Evolutionary conservation across 1,140 invertebrate species (phyloP), one percentile per base, ranked within the genome.

Genomic region (Antheraea mylitta): DNA sequence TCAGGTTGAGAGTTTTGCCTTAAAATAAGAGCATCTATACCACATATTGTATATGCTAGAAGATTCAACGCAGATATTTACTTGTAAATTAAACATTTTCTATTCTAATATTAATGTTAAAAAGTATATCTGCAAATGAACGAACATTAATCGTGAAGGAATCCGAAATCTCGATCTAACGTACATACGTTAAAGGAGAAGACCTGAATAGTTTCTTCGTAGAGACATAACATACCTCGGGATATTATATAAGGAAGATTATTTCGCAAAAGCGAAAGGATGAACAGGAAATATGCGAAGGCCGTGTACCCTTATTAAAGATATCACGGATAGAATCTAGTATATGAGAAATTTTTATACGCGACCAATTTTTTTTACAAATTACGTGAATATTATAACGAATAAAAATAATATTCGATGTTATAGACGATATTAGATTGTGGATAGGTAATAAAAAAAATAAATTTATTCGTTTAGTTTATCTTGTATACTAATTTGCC

Each of bases 281-380:
- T 53, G 45, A 53, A 53, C 45, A 53, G 45, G 45, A 53, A 53
- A 53, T 53, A 53, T 53, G 45, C 45, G 45, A 53, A 53, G 45
- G 45, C 45, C 45, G 45, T 53, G 45, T 53, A 53, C 45, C 45
- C 45, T 53, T 53, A 53, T 53, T 53, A 53, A 53, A 16, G 45
- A 53, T 53, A 53, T 53, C 45, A 53, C 45, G 45, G 45, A 6
- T n/a, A 53, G 45, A 53, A 53, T 53, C 6, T 16, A 5, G 45
- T 16, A 16, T 53, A 53, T 53, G 16, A 16, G 45, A 53, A n/a
- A 53, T 53, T 53, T 53, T 53, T 53, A 53, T 53, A 53, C 45
- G 11, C 45, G 45, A 53, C 11, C 45, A 53, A 13, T 42, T 42
- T 53, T 53, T 53, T 16, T 53, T 53, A 53, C 45, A 53, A 53